phyloP scores from a whole-genome alignment of 2,888 invertebrate species.

The Ichneumoninae sp. region DNA sequence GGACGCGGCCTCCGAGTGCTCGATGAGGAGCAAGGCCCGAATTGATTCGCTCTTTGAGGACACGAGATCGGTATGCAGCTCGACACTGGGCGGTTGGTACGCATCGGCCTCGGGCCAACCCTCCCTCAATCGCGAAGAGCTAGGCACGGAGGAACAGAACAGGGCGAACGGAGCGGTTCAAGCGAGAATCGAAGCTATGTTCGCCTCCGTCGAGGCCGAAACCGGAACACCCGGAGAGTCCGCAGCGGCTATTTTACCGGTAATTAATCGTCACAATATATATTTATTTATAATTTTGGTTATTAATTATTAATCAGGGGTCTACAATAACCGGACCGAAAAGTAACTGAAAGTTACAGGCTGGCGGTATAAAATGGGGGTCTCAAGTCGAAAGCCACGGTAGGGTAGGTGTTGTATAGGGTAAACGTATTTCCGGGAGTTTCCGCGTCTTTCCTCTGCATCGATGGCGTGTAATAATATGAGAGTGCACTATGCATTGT shows the following conservation, averaged over 20 bases:
- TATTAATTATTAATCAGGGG: not conserved
- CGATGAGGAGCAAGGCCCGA: conserved; percentile 82
- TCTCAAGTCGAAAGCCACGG: not conserved
- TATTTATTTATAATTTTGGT: not conserved
- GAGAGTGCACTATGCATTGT: conserved; percentile 3
- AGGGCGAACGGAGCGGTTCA: conserved; percentile 90
- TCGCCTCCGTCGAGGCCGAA: conserved; percentile 85
- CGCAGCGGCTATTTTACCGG: conserved; percentile 81
- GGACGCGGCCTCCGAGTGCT: conserved; percentile 81
- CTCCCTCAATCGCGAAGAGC: conserved; percentile 75
- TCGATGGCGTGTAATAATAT: not conserved
- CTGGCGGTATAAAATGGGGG: not conserved
- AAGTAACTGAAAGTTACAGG: not conserved
- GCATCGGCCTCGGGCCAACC: conserved; percentile 67
- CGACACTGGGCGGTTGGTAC: conserved; percentile 78
- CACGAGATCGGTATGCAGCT: conserved; percentile 86
- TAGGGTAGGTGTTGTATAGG: too few relatives aligned
- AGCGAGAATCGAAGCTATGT: conserved; percentile 94
- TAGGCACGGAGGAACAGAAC: conserved; percentile 81
- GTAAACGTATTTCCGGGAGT: too few relatives aligned
- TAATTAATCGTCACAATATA: conserved; percentile 57
- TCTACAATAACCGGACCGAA: not conserved
- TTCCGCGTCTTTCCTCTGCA: not conserved
- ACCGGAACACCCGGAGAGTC: conserved; percentile 80
- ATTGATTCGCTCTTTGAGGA: conserved; percentile 95